Base-by-base conservation (phyloP, 2,888 invertebrate species). In the Harpalus rufipes region DNA sequence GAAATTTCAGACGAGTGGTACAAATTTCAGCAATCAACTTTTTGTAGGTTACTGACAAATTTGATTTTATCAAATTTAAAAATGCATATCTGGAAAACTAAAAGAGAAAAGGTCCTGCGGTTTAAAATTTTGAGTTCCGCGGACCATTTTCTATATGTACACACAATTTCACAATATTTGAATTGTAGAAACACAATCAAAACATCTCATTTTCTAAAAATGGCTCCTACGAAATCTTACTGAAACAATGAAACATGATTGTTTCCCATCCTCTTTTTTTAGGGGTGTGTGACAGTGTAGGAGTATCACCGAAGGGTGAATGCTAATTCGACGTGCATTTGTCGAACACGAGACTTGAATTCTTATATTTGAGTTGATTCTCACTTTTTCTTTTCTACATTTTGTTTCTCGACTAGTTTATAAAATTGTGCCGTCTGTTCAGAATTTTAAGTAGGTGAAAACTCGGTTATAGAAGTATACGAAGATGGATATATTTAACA, bases 351-450 rank as follows among this genome's bases (percentile, higher is more conserved):
- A 8, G 44, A 8, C 10, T 4, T 12, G 44, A 51, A 51, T 51
- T 12, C 12, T 51, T 51, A 51, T 2, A 32, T 32, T 12, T 8
- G 44, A 12, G 44, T 51, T 51, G 44, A 51, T 51, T 51, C 44
- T 51, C 44, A 51, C 44, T 51, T 51, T 51, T 51, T 51, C 44
- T 51, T 51, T 51, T 51, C 44, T 51, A 12, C 44, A 51, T 51
- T 32, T 51, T 51, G 44, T 51, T 51, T 51, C 44, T 51, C 44
- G 44, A 51, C 10, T 51, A 51, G 44, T 51, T 51, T 51, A 51
- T 51, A 51, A 51, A 51, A 51, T 76, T 76, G 51, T 76, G 39
- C 32, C 76, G 18, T 76, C 18, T 44, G 44, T 14, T 18, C 76
- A 12, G 65, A 65, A 65, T 65, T 65, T 25, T 25, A 65, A 65